Conservation (phyloP, 2,888 invertebrate species). For the Biston stratarius region DNA sequence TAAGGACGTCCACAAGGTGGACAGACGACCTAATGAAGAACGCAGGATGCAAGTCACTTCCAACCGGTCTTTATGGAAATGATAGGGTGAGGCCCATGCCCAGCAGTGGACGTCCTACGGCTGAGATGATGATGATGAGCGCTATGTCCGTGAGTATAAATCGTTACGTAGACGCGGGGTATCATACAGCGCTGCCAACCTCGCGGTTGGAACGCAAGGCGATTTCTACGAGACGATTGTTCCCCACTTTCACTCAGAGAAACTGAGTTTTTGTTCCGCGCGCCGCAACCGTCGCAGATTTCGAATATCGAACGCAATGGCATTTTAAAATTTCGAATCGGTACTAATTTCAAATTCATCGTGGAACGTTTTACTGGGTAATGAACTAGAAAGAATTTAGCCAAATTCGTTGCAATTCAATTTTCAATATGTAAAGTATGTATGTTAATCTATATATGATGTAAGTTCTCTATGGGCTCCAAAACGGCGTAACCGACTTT, state of each 20-base stretch:
- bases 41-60: no score
- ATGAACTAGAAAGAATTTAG: conserved; percentile 11
- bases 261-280: conserved; percentile 79
- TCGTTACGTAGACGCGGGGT: conserved; percentile 2
- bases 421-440: no score
- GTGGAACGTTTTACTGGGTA: conserved; percentile 12
- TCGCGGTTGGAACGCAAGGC: conserved; percentile 49
- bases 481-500: no score
- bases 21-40: no score
- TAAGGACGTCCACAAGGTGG: no score
- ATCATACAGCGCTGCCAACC: conserved; percentile 36
- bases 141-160: no score
- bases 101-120: no score
- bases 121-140: no score
- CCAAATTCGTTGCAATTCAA: background rate
- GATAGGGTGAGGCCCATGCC: no score
- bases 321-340: conserved; percentile 43
- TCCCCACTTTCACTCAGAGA: conserved; percentile 83
- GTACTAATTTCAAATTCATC: conserved; percentile 24
- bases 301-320: conserved; percentile 59
- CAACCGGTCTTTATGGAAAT: no score
- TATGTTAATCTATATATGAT: no score
- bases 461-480: no score
- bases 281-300: conserved; percentile 59
- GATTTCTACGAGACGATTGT: conserved; percentile 74